Base-by-base conservation (phyloP, 2,797 vertebrate genomes). In the Acrossocheilus fasciatus region DNA sequence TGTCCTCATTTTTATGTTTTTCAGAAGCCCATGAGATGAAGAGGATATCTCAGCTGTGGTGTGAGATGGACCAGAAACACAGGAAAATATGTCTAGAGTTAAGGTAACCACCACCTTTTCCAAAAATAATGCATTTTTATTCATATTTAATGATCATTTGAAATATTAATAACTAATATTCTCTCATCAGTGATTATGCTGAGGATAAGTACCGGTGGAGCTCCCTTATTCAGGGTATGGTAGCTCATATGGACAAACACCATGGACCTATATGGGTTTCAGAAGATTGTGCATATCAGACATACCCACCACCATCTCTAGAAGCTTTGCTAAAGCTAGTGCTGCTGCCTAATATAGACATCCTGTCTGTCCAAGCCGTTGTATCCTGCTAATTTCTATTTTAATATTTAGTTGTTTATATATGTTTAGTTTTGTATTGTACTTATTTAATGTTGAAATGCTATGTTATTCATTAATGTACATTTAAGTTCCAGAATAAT, bases 291-390 rank as follows among this genome's bases (percentile, higher is more conserved):
- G 73, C 81, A 7, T 86, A 87, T 18, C 90, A 87, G 41, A 59
- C 47, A 15, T 95, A 94, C 45, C 94, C 94, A 77, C 94, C 93
- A 34, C 92, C 94, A 18, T 91, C 89, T 70, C 91, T 93, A 23
- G 91, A 93, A 85, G 89, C 92, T n/a, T 86, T 95, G 70, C 87
- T 94, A 5, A 92, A 92, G 89, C 91, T 94, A 1, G 88, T 92
- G 52, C 88, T 93, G 88, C 80, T 92, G 83, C 92, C 92, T 86
- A 77, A 47, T 52, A 85, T 90, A 2, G 91, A 94, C 87, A 88
- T 68, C 36, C 81, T 80, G 78, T 90, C 90, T 11, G 87, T 93
- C 76, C 92, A 94, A 86, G 89, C 89, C 6, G 80, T 92, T 81
- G 93, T 94, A 94, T 93, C 92, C 91, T 62, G 69, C 39, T 30